A percentile compares a stretch with the other conserved stretches of the same genome.
Evolutionary conservation across 2,797 vertebrate genomes (phyloP).

Genomic region (Ibycter americanus): DNA sequence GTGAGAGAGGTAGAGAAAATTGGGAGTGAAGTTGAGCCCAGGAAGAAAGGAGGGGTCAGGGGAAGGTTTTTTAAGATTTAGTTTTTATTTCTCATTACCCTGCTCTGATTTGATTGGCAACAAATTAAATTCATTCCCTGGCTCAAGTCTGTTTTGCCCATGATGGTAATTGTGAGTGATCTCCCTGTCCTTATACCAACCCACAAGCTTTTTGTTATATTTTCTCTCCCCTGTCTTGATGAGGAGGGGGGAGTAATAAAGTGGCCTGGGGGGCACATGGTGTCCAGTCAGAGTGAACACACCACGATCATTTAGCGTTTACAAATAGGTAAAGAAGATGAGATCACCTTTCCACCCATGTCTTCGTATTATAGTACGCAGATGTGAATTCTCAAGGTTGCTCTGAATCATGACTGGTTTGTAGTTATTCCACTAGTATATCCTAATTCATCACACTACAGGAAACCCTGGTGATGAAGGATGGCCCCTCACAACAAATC

Average conservation of each 20-base stretch:
- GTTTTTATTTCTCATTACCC: neutral
- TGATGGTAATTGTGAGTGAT: neutral
- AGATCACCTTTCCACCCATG: accelerated
- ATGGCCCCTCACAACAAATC: neutral
- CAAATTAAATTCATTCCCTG: neutral
- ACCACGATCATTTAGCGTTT: neutral
- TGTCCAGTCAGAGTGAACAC: neutral
- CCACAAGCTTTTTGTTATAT: accelerated
- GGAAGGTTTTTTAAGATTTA: neutral
- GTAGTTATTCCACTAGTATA: neutral
- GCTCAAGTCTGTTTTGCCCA: accelerated
- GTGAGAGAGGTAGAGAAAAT: neutral
- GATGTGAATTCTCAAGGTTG: neutral
- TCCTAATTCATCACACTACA: neutral
- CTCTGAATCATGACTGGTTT: neutral
- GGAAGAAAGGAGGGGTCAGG: neutral
- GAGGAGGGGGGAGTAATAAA: neutral
- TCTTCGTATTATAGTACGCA: neutral
- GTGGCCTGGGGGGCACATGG: neutral
- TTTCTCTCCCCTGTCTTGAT: neutral
- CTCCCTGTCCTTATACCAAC: neutral
- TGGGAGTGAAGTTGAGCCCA: neutral
- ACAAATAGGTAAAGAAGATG: neutral
- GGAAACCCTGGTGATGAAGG: neutral
- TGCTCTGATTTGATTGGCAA: neutral